phyloP scores from a whole-genome alignment of 2,888 invertebrate species.

The Luffia ferchaultella region DNA sequence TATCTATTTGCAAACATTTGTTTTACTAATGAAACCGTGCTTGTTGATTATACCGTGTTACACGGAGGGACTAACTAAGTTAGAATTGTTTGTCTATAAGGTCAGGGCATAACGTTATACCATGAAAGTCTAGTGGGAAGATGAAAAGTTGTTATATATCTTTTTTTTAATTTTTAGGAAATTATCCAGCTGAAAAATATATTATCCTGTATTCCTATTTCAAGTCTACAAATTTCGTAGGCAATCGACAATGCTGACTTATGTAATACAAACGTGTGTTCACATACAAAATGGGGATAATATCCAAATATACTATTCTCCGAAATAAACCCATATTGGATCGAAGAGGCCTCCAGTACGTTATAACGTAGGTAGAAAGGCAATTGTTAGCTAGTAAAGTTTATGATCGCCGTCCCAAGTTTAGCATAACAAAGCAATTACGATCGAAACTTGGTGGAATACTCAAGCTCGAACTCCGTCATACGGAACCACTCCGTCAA shows the following conservation, averaged over 20 bases:
- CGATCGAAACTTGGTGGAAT: slow-evolving; percentile 3
- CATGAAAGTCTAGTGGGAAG: too few relatives aligned
- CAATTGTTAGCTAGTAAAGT: background rate
- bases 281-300: background rate
- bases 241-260: too few relatives aligned
- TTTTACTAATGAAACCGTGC: background rate
- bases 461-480: background rate
- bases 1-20: background rate
- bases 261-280: background rate
- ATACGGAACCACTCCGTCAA: background rate
- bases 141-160: too few relatives aligned
- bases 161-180: too few relatives aligned
- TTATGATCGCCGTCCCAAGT: slow-evolving; percentile 4
- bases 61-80: background rate
- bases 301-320: background rate
- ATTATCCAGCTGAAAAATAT: too few relatives aligned
- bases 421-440: slow-evolving; percentile 10
- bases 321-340: background rate
- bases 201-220: too few relatives aligned
- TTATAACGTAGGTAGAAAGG: background rate
- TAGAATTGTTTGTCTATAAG: too few relatives aligned
- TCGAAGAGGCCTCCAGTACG: background rate
- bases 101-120: too few relatives aligned
- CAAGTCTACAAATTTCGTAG: too few relatives aligned
- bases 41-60: background rate